Evolutionary conservation across 2,888 invertebrate species (phyloP), one percentile per base, ranked within the genome.

Genomic region (Tolmerus cingulatus): DNA sequence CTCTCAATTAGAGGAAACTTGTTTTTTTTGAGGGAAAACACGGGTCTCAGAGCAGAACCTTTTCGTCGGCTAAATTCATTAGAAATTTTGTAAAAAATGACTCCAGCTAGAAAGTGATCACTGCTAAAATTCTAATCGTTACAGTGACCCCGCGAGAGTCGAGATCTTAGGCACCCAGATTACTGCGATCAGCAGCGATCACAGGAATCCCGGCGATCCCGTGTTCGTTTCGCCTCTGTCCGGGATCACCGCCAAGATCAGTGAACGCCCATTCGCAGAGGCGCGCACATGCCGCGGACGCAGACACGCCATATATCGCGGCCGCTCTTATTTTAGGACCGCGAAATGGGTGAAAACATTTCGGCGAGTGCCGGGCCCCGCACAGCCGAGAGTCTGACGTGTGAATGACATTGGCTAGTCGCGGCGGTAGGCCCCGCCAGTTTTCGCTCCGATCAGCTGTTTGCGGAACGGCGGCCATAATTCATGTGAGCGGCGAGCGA

Each of bases 331-430:
- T 34, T 82, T 82, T 37, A 40, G 23, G 16, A 23, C 12, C 82
- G 82, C 23, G 57, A 82, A 82, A 78, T 57, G 82, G 82, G 82
- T 82, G 82, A 82, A 82, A 55, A 66, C 66, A 82, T 57, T 82
- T 82, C 55, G 16, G 66, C 34, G 82, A n/a, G 57, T 57, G 82
- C 34, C 81, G 37, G 34, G 19, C 77, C 40, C n/a, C 9, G 16
- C 78, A 23, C 82, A 37, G 8, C 30, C 34, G 37, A n/a, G 37
- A 55, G 16, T 9, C 12, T 37, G 51, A 51, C 51, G 34, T 57
- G 23, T 9, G 82, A 51, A 34, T 23, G n/a, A 57, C 34, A 30
- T 30, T 57, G 55, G 57, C 37, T 23, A 57, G 82, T 5, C 66
- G 43, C 43, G 43, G 51, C 77, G 27, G 66, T 66, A 86, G 77